Percentiles rank a stretch among this genome's conserved stretches.
Conservation (phyloP, 2,888 invertebrate species). For the Nomada lathburiana region DNA sequence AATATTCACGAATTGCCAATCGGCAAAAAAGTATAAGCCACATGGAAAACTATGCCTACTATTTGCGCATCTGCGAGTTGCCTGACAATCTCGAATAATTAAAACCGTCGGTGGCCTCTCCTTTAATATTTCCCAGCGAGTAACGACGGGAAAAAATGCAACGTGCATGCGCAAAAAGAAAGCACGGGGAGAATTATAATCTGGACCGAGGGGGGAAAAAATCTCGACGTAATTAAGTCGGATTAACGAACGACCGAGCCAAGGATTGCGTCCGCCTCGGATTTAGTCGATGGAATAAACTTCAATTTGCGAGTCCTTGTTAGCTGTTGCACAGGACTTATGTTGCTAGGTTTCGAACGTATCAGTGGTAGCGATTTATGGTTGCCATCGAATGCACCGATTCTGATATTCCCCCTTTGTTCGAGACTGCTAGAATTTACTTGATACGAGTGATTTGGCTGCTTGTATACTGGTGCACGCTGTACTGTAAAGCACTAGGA, state of each 20-base stretch:
- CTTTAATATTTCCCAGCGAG: not conserved
- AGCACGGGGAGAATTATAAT: constrained; percentile 6
- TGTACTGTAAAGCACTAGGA: no score
- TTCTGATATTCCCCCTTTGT: no score
- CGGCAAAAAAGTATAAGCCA: not conserved
- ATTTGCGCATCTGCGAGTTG: not conserved
- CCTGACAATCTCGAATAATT: not conserved
- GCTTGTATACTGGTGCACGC: no score
- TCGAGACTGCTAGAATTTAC: no score
- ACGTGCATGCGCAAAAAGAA: not conserved
- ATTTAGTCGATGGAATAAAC: not conserved
- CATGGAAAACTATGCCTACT: not conserved
- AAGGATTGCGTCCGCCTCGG: not conserved
- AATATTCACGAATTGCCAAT: not conserved
- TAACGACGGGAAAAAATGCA: not conserved
- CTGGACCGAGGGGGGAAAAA: no score
- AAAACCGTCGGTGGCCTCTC: not conserved
- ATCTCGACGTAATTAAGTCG: constrained; percentile 20
- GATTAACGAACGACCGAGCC: constrained; percentile 16
- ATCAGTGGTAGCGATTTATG: not conserved
- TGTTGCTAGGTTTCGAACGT: not conserved
- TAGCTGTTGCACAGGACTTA: constrained; percentile 7
- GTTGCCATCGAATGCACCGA: no score
- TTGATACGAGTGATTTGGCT: no score
- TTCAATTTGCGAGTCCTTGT: constrained; percentile 13